Base-by-base conservation (phyloP, 1,140 invertebrate species). In the Calephelis nemesis region DNA sequence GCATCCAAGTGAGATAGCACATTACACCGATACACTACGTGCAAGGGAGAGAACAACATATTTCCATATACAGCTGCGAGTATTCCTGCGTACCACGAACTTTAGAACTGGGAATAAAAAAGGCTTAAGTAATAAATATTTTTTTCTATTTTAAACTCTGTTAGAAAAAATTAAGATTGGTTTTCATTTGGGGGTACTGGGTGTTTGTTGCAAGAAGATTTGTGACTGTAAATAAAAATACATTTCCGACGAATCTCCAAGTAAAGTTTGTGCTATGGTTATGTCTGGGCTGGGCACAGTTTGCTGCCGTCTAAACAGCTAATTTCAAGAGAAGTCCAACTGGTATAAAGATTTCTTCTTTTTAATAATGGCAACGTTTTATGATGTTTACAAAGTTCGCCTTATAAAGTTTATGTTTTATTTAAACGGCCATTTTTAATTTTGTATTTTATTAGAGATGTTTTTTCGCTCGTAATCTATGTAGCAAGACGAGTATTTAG, bases 161-260 rank as follows among this genome's bases (percentile, higher is more conserved):
- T 7, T 0, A 1, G 1, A n/a, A 42, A 0, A 6, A 0, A 0
- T 15, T 75, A 81, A 72, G 66, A 69, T 75, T 54, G 60, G 19
- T 40, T 74, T 73, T 77, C 0, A 39, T 10, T 19, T 69, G 70
- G 7, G 8, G 1, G 11, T 40, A 63, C 4, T 58, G 30, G 48
- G 78, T 71, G 64, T 72, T 82, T 83, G 77, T 19, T 52, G 39
- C 52, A 45, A 71, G 19, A 19, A 70, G 73, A 62, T 75, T 75
- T 79, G 69, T 65, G 60, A 70, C 67, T 66, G 79, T 85, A 89
- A 89, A 90, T 90, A 90, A 90, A 91, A 91, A 88, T 90, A 90
- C 83, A 90, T 89, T 91, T 91, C 85, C 85, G 83, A 79, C 78
- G 84, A 85, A 91, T 89, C 84, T 85, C 83, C 79, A 84, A 90